Conservation (phyloP, 2,113 vertebrate species). For the Empidonax traillii region DNA sequence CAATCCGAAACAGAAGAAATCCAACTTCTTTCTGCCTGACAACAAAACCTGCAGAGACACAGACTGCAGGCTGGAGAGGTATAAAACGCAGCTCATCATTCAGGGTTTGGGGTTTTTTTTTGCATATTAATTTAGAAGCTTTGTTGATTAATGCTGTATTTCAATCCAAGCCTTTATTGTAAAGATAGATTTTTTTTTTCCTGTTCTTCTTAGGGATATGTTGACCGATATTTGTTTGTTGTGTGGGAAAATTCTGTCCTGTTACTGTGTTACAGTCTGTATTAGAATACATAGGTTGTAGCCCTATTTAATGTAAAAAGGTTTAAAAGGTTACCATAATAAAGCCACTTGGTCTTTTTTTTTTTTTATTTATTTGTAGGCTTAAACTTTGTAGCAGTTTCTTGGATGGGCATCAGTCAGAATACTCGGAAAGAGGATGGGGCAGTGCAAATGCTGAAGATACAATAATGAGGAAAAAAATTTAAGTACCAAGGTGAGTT, state of each 20-base stretch:
- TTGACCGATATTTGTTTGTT: background rate
- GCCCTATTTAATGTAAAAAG: background rate
- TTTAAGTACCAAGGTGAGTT: conserved; percentile 23
- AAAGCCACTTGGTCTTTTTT: background rate
- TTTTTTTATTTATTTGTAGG: background rate
- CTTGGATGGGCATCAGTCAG: background rate
- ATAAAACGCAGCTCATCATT: background rate
- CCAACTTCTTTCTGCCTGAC: background rate
- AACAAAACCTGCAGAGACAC: background rate
- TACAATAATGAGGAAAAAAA: conserved; percentile 11
- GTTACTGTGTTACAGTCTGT: background rate
- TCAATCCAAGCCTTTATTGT: background rate
- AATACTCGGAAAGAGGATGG: background rate
- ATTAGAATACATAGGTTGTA: background rate
- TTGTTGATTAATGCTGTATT: background rate
- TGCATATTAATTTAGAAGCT: background rate
- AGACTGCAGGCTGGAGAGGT: conserved; percentile 54
- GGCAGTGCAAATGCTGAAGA: background rate
- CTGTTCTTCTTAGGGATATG: background rate
- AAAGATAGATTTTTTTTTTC: background rate
- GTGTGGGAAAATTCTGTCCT: background rate
- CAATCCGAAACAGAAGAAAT: background rate
- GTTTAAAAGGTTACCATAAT: background rate
- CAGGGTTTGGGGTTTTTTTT: background rate
- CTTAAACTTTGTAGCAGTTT: conserved; percentile 45